These are phyloP conservation scores for Odontomyia ornata DNA, from an alignment of 2,888 invertebrate species.

Conservation along the genomic window DNA sequence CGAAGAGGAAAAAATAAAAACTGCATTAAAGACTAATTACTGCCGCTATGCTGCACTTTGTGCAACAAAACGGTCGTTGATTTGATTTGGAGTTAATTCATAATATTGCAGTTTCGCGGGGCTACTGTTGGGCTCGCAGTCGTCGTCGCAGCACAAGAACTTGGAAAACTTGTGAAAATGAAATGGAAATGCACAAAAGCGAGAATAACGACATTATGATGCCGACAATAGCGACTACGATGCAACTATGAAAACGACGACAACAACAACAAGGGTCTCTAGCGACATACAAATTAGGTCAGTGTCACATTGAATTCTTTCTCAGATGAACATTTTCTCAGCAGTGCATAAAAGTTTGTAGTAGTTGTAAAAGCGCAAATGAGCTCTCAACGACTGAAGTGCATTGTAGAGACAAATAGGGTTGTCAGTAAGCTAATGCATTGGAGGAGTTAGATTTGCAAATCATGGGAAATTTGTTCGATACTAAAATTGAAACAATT, in stretches of 20 bases:
- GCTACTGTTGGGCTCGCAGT: not conserved
- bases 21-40: not conserved
- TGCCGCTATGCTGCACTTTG: not conserved
- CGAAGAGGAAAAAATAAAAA: not conserved
- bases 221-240: no score
- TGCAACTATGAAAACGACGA: no score
- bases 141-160: not conserved
- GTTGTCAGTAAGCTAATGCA: not conserved
- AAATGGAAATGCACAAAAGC: conserved; percentile 6
- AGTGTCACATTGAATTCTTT: conserved; percentile 44
- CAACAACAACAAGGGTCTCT: not conserved
- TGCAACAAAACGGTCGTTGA: not conserved
- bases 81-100: not conserved
- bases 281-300: conserved; percentile 29
- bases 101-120: not conserved
- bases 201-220: not conserved
- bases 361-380: not conserved
- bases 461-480: no score
- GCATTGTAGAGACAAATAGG: not conserved
- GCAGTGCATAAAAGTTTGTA: conserved; percentile 21
- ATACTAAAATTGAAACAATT: no score
- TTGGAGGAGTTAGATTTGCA: no score
- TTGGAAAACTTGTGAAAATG: not conserved
- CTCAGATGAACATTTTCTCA: conserved; percentile 26
- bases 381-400: no score